phyloP scores from a whole-genome alignment of 1,140 invertebrate genomes.

The Drosophila biarmipes region DNA sequence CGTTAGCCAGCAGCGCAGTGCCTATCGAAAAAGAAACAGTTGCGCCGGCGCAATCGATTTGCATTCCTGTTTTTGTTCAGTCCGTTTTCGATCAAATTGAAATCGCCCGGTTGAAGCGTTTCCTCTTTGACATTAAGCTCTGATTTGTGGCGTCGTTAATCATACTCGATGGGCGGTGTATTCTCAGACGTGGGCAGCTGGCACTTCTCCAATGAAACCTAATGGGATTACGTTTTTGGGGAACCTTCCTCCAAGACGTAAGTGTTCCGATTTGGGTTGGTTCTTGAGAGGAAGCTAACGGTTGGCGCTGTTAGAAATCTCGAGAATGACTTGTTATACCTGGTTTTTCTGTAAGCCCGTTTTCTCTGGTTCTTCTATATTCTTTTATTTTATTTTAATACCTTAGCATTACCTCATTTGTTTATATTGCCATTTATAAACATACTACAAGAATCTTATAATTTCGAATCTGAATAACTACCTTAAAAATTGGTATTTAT shows the following conservation, averaged over 20 bases:
- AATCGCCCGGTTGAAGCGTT: constrained; percentile 4
- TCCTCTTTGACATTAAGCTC: constrained; percentile 28
- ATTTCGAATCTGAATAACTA: too few species aligned
- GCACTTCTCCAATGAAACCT: constrained; percentile 1
- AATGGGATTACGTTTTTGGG: constrained; percentile 17
- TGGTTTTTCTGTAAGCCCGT: not conserved
- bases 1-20: constrained; percentile 25
- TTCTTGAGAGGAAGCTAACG: constrained; percentile 1
- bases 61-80: constrained; percentile 28
- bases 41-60: constrained; percentile 16
- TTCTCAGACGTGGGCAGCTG: constrained; percentile 13
- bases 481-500: not conserved
- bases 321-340: not conserved
- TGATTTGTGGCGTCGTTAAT: constrained; percentile 29
- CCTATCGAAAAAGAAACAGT: constrained; percentile 10
- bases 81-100: not conserved
- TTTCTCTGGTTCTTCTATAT: not conserved
- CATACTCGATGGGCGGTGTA: not conserved
- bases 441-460: too few species aligned
- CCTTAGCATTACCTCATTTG: too few species aligned
- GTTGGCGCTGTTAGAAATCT: not conserved
- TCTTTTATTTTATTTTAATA: not conserved
- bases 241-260: not conserved
- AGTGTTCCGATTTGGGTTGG: not conserved
- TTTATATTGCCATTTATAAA: too few species aligned